These are phyloP conservation scores for Pentalonia nigronervosa DNA, from an alignment of 1,140 invertebrate species.

Conservation along the genomic window DNA sequence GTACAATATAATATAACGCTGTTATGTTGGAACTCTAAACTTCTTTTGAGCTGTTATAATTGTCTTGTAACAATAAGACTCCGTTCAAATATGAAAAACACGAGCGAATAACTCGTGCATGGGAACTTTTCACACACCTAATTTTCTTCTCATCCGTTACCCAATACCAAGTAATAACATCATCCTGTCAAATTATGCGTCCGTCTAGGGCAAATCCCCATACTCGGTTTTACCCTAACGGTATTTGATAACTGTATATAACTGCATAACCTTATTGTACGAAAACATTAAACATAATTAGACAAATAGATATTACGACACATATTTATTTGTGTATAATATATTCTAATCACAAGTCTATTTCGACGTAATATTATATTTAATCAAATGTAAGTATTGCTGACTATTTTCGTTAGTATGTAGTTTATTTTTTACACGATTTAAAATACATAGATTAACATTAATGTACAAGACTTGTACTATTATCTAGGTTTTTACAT, in stretches of 20 bases:
- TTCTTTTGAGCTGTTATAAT: constrained; percentile 9
- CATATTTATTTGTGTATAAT: too few relatives aligned
- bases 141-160: constrained; percentile 38
- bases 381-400: too few relatives aligned
- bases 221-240: not conserved
- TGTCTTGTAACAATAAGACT: constrained; percentile 16
- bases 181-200: not conserved
- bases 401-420: too few relatives aligned
- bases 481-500: too few relatives aligned
- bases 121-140: constrained; percentile 34
- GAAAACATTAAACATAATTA: not conserved
- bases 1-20: not conserved
- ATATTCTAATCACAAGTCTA: not conserved
- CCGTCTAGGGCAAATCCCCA: not conserved
- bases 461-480: too few relatives aligned
- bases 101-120: not conserved
- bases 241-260: constrained; percentile 25
- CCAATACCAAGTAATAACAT: not conserved
- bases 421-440: too few relatives aligned
- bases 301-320: not conserved
- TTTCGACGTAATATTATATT: too few relatives aligned
- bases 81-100: not conserved
- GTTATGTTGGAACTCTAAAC: not conserved
- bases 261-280: not conserved
- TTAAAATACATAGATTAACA: too few relatives aligned